Percentiles rank a stretch among this genome's conserved stretches.
These are phyloP conservation scores for Argyra leucocephala DNA, from an alignment of 2,888 invertebrate genomes.

Conservation along the genomic window DNA sequence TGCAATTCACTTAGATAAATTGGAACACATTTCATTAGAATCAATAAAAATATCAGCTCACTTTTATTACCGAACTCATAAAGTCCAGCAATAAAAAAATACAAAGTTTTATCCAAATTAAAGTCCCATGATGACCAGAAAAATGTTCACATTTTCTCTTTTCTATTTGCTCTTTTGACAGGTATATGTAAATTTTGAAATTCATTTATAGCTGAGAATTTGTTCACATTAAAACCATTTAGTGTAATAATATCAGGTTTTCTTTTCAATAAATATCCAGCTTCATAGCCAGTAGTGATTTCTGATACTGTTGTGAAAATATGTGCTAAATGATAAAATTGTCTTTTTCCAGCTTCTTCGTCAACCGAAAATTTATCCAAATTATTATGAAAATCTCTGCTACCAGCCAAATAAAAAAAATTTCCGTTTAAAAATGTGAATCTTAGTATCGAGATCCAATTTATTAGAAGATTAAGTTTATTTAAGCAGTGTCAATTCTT, in stretches of 20 bases:
- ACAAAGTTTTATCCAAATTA: conserved; percentile 93
- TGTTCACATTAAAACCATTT: conserved; percentile 95
- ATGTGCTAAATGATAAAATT: conserved; percentile 93
- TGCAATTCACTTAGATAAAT: no score
- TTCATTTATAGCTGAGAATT: conserved; percentile 96
- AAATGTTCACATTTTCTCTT: conserved; percentile 97
- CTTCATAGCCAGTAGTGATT: conserved; percentile 82
- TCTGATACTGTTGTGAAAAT: conserved; percentile 97
- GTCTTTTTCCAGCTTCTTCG: conserved; percentile 94
- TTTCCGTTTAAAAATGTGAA: no score
- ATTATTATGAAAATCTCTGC: conserved; percentile 98
- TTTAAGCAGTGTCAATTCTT: no score
- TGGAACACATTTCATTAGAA: no score
- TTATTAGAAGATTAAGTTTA: no score
- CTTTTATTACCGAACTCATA: conserved; percentile 99
- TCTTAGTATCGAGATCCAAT: no score
- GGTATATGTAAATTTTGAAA: conserved; percentile 97
- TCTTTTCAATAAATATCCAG: conserved; percentile 87
- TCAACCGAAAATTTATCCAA: conserved; percentile 90
- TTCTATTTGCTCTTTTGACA: conserved; percentile 94
- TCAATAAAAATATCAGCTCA: conserved; percentile 98
- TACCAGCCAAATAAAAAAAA: no score
- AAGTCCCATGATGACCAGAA: conserved; percentile 97
- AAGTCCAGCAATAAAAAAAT: conserved; percentile 97
- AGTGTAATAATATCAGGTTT: conserved; percentile 94